Evolutionary conservation across 2,797 vertebrate genomes (phyloP).

Genomic region (Iguana delicatissima): DNA sequence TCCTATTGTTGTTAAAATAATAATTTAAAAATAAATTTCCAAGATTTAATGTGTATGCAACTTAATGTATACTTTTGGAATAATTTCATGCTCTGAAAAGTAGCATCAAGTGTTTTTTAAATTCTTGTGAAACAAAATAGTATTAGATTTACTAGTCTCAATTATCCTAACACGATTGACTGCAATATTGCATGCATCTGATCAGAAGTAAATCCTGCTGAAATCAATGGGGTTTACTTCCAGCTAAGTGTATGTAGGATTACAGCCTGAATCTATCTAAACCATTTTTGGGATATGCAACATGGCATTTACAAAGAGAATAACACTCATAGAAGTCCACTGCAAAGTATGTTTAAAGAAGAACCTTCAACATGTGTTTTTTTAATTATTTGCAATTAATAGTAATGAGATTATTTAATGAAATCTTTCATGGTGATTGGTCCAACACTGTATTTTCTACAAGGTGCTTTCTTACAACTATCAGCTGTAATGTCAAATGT

Average conservation of each 20-base stretch:
- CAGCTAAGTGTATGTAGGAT: neutral
- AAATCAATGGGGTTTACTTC: too few relatives aligned
- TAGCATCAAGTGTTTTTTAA: neutral
- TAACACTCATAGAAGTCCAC: neutral
- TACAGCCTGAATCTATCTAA: slow-evolving; percentile 6
- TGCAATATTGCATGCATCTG: neutral
- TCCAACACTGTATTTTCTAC: neutral
- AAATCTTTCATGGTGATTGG: too few relatives aligned
- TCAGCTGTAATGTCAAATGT: neutral
- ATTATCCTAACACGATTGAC: neutral
- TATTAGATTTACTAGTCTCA: neutral
- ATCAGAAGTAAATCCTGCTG: too few relatives aligned
- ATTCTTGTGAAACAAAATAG: neutral
- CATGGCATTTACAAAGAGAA: neutral
- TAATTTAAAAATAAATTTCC: neutral
- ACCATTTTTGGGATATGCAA: neutral
- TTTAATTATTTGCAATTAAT: neutral
- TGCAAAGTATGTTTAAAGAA: neutral
- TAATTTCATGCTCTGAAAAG: neutral
- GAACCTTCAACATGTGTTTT: neutral
- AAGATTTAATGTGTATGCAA: neutral
- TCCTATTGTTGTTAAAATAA: neutral
- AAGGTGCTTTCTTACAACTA: neutral
- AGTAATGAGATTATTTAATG: too few relatives aligned
- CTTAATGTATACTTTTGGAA: neutral